These are phyloP conservation scores for Portunus trituberculatus DNA, from an alignment of 1,140 invertebrate species.

Conservation along the genomic window DNA sequence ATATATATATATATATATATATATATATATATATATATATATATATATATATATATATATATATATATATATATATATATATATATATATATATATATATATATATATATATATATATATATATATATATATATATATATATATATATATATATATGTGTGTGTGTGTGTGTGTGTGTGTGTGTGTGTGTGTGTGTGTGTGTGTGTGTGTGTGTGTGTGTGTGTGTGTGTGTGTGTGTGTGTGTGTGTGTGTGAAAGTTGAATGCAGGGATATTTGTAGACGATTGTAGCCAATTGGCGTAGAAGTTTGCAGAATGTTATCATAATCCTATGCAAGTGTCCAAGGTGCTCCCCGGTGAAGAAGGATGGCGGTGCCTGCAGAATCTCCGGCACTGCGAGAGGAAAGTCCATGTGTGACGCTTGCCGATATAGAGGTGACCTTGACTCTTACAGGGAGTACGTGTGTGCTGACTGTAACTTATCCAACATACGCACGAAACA, in stretches of 20 bases:
- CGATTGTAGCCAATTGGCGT: too few species aligned
- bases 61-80: neutral
- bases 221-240: conserved; percentile 21
- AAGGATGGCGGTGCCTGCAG: too few species aligned
- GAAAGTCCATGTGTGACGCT: too few species aligned
- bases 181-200: conserved; percentile 4
- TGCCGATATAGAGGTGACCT: too few species aligned
- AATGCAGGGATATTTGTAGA: neutral
- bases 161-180: conserved; percentile 35
- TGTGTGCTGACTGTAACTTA: too few species aligned
- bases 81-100: neutral
- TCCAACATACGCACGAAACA: too few species aligned
- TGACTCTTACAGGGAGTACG: too few species aligned
- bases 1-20: too few species aligned
- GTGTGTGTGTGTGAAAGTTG: neutral
- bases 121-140: neutral
- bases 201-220: conserved; percentile 12
- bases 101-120: neutral
- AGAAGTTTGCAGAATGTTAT: too few species aligned
- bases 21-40: neutral
- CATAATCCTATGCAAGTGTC: too few species aligned
- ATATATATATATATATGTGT: neutral
- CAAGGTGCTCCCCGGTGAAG: too few species aligned
- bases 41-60: neutral
- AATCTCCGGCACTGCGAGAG: too few species aligned